Evolutionary conservation across 2,113 vertebrate species (phyloP).

Genomic region (Heterotis niloticus): DNA sequence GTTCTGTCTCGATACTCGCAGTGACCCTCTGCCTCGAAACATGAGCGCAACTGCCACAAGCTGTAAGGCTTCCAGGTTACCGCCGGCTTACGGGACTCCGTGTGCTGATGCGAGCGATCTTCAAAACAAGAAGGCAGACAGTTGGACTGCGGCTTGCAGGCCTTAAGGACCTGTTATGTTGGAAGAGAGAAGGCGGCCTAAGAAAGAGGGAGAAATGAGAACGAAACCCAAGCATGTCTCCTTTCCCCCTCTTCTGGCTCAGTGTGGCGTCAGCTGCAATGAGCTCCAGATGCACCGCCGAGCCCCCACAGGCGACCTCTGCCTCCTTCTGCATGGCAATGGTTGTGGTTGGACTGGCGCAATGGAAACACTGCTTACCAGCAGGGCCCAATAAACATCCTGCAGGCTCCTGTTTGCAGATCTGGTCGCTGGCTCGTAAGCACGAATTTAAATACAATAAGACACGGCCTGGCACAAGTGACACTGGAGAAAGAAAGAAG

Average conservation of each 20-base stretch:
- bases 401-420: slow-evolving; percentile 45
- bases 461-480: too few relatives aligned
- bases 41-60: not conserved
- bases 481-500: not conserved
- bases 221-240: slow-evolving; percentile 21
- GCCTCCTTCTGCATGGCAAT: slow-evolving; percentile 57
- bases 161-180: slow-evolving; percentile 52
- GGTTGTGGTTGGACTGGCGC: slow-evolving; percentile 66
- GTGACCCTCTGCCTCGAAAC: slow-evolving; percentile 20
- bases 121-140: slow-evolving; percentile 28
- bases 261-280: slow-evolving; percentile 71
- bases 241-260: slow-evolving; percentile 49
- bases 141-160: slow-evolving; percentile 47
- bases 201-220: slow-evolving; percentile 23
- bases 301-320: not conserved
- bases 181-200: slow-evolving; percentile 22
- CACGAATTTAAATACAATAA: slow-evolving; percentile 20
- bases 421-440: slow-evolving; percentile 32
- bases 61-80: not conserved
- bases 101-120: not conserved
- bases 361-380: slow-evolving; percentile 63
- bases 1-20: not conserved
- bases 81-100: slow-evolving; percentile 14
- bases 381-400: slow-evolving; percentile 60
- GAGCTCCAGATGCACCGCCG: slow-evolving; percentile 71